Percentiles rank a stretch among this genome's conserved stretches.
phyloP scores from a whole-genome alignment of 2,113 vertebrate species.

The Corvus hawaiiensis region DNA sequence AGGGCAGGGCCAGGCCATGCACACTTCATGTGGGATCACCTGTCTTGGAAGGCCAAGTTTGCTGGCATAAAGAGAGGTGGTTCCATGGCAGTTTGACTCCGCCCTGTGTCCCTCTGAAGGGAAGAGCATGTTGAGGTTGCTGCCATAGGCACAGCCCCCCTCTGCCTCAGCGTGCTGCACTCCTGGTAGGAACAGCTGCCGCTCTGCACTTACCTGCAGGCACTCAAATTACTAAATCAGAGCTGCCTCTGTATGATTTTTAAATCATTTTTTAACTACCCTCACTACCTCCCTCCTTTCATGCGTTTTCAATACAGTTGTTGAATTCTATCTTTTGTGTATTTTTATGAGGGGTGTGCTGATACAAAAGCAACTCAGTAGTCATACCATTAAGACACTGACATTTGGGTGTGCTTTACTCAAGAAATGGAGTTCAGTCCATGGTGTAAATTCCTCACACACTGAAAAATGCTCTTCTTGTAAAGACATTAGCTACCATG shows the following conservation, averaged over 20 bases:
- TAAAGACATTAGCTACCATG: neutral
- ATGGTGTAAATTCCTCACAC: neutral
- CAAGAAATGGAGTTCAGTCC: neutral
- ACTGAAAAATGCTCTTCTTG: neutral
- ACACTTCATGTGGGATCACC: no score
- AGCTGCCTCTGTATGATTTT: neutral
- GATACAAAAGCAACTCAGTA: neutral
- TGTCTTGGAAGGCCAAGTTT: neutral
- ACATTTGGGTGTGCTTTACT: neutral
- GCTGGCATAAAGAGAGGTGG: neutral
- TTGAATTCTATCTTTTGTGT: neutral
- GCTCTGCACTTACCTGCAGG: neutral
- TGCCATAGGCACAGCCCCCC: accelerated
- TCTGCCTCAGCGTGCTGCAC: neutral
- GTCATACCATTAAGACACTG: neutral
- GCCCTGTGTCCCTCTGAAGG: neutral
- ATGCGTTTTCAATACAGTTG: neutral
- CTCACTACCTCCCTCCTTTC: neutral
- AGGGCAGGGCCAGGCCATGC: neutral
- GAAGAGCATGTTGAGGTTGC: neutral
- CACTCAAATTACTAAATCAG: neutral
- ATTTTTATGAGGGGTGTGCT: neutral
- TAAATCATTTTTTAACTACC: neutral
- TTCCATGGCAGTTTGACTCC: neutral
- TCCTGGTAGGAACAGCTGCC: accelerated